Conservation (phyloP, 2,797 vertebrate species). For the Schizopygopsis malacanthus region DNA sequence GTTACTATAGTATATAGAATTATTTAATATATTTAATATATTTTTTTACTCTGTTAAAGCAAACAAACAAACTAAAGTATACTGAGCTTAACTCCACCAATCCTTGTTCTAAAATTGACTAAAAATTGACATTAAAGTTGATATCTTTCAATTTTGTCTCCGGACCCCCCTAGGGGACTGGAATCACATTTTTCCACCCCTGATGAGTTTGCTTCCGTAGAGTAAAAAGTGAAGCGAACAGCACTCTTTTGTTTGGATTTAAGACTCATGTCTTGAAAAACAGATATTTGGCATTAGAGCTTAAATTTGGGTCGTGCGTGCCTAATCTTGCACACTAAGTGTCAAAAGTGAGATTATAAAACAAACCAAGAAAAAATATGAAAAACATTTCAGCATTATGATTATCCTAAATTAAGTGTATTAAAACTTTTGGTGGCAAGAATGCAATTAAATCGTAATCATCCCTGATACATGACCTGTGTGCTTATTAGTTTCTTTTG, state of each 20-base stretch:
- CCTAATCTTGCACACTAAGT: not conserved
- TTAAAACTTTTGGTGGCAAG: not conserved
- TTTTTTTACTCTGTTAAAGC: not conserved
- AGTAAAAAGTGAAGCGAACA: not conserved
- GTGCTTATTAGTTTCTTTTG: slow-evolving; percentile 3
- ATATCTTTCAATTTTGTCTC: not conserved
- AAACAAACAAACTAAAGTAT: not conserved
- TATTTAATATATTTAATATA: not conserved
- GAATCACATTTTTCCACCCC: not conserved
- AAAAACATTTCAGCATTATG: not conserved
- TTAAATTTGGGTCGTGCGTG: not conserved
- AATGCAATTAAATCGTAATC: not conserved
- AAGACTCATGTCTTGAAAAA: not conserved
- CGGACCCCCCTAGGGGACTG: not conserved
- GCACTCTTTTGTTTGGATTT: not conserved
- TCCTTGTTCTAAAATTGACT: not conserved
- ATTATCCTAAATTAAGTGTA: not conserved
- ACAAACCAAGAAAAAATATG: not conserved
- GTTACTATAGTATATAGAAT: not conserved
- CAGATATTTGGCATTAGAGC: not conserved
- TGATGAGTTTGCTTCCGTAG: not conserved
- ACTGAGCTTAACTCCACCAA: not conserved
- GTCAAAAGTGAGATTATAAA: not conserved
- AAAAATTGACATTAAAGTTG: not conserved
- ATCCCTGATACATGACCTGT: slow-evolving; percentile 2